A percentile compares a stretch with the other conserved stretches of the same genome.
These are phyloP conservation scores for Mylabris phalerata DNA, from an alignment of 1,140 invertebrate genomes.

Conservation along the genomic window DNA sequence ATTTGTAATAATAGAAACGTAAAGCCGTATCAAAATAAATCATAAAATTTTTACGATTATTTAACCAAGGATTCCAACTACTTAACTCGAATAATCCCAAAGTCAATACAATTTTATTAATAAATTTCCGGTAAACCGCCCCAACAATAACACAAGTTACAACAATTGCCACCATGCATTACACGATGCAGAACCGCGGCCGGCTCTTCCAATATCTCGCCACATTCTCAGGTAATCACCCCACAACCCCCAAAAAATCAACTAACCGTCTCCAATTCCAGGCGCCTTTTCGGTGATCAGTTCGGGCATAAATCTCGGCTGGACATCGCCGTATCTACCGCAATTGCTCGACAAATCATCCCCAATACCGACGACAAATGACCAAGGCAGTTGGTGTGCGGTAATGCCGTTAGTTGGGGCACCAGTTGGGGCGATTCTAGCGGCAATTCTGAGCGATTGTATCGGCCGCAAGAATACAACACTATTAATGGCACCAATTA, in stretches of 20 bases:
- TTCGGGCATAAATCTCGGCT: constrained; percentile 35
- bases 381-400: constrained; percentile 59
- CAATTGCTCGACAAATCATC: constrained; percentile 25
- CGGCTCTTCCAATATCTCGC: constrained; percentile 30
- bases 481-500: constrained; percentile 50
- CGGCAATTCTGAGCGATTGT: constrained; percentile 45
- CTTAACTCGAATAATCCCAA: too few species aligned
- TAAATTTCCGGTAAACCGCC: too few species aligned
- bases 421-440: constrained; percentile 45
- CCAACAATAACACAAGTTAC: background rate
- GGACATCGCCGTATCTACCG: constrained; percentile 38
- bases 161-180: constrained; percentile 1
- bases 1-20: too few species aligned
- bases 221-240: constrained; percentile 26
- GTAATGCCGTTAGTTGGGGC: constrained; percentile 40
- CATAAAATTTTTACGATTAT: too few species aligned
- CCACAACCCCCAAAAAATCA: background rate
- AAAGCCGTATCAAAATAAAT: too few species aligned
- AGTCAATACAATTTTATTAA: too few species aligned
- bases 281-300: constrained; percentile 29
- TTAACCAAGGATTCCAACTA: too few species aligned
- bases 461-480: constrained; percentile 64
- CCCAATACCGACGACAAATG: constrained; percentile 46
- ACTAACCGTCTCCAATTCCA: constrained; percentile 11
- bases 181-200: constrained; percentile 9